Percentiles rank a stretch among this genome's conserved stretches.
phyloP scores from a whole-genome alignment of 2,888 invertebrate species.

The Panzeria rudis region DNA sequence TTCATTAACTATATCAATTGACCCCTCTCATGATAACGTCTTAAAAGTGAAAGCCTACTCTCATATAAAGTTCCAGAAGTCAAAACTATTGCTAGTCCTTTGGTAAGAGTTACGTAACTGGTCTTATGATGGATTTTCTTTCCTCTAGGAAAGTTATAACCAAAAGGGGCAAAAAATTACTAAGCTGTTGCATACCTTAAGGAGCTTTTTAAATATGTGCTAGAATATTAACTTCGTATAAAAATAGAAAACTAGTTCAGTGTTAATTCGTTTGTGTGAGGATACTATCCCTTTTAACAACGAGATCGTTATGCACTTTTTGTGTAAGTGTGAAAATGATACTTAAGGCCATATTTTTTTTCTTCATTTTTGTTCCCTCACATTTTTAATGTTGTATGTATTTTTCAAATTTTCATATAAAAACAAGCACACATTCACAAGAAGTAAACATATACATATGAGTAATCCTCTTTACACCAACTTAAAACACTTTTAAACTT shows the following conservation, averaged over 20 bases:
- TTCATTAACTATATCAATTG: too few relatives aligned
- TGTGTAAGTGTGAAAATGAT: constrained; percentile 60
- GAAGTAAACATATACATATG: neutral
- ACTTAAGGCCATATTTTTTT: constrained; percentile 62
- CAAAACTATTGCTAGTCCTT: too few relatives aligned
- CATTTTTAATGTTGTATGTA: constrained; percentile 36
- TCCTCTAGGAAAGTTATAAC: too few relatives aligned
- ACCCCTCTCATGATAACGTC: too few relatives aligned
- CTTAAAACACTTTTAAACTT: constrained; percentile 25
- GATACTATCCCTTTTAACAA: constrained; percentile 16
- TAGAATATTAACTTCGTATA: neutral
- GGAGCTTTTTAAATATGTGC: neutral
- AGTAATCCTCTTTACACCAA: too few relatives aligned
- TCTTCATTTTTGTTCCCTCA: constrained; percentile 27
- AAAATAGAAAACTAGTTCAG: neutral
- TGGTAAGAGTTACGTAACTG: too few relatives aligned
- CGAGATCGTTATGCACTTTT: constrained; percentile 18
- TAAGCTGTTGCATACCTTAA: neutral
- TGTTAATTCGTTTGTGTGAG: neutral
- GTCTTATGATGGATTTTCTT: too few relatives aligned
- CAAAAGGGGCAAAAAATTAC: constrained; percentile 2
- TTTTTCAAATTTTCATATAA: constrained; percentile 33
- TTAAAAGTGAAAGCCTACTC: too few relatives aligned
- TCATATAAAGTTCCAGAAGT: too few relatives aligned
- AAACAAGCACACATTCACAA: neutral